phyloP scores from a whole-genome alignment of 1,140 invertebrate species.

The Brevipalpus yothersi region DNA sequence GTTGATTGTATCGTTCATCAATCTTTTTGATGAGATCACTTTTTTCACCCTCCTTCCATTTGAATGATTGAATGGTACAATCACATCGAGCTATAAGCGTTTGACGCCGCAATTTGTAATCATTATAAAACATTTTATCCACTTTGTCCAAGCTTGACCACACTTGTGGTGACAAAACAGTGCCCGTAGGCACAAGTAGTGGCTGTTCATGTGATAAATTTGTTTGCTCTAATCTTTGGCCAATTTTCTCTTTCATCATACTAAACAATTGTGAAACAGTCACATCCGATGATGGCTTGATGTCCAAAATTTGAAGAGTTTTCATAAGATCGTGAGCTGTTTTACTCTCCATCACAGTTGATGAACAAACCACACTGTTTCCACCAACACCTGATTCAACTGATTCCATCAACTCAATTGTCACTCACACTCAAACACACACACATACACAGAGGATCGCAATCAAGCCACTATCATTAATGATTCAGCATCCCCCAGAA shows the following conservation, averaged over 20 bases:
- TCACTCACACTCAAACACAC: too few relatives aligned
- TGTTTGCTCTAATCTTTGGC: neutral
- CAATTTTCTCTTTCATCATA: slow-evolving; percentile 3
- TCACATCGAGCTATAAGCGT: slow-evolving; percentile 71
- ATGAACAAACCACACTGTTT: too few relatives aligned
- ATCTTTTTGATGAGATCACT: neutral
- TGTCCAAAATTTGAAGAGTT: neutral
- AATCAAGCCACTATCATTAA: too few relatives aligned
- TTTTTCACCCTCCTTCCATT: slow-evolving; percentile 8
- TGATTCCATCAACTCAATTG: too few relatives aligned
- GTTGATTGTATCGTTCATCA: neutral
- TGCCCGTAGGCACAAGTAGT: neutral
- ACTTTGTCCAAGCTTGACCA: slow-evolving; percentile 3
- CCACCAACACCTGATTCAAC: too few relatives aligned
- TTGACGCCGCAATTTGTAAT: slow-evolving; percentile 56
- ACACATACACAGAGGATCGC: too few relatives aligned
- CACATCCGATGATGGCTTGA: slow-evolving; percentile 3
- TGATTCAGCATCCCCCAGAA: too few relatives aligned
- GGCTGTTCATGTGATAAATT: slow-evolving; percentile 1
- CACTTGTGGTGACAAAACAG: neutral
- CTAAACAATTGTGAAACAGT: neutral
- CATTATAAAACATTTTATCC: slow-evolving; percentile 17
- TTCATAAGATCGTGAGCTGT: slow-evolving; percentile 3
- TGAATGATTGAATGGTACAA: slow-evolving; percentile 77
- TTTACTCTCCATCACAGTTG: slow-evolving; percentile 3